Conservation (phyloP, 1,140 invertebrate genomes). For the Thaumetopoea pityocampa region DNA sequence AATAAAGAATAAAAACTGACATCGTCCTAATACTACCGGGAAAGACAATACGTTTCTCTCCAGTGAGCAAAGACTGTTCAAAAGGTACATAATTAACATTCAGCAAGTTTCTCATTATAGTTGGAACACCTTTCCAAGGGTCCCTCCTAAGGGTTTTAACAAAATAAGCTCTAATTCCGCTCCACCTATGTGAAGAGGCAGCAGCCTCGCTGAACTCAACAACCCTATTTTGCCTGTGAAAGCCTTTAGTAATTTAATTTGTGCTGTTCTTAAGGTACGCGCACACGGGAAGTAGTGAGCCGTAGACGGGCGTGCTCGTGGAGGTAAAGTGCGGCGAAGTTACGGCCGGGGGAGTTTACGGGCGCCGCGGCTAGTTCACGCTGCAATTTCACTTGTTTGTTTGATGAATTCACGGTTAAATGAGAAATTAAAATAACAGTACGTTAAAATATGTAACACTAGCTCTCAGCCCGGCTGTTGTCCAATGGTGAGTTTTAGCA, state of each 20-base stretch:
- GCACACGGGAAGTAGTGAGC: conserved; percentile 6
- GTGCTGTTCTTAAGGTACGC: conserved; percentile 9
- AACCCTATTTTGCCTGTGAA: conserved; percentile 19
- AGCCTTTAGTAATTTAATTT: conserved; percentile 32
- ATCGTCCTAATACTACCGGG: no score
- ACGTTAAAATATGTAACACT: no score
- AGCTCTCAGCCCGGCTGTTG: no score
- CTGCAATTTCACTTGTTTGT: no score
- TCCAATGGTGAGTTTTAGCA: no score
- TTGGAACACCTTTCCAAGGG: background rate
- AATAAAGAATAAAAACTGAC: no score
- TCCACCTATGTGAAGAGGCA: conserved; percentile 1
- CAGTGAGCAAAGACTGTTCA: no score
- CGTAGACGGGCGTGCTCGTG: background rate
- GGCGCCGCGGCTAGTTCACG: no score
- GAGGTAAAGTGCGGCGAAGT: conserved; percentile 1
- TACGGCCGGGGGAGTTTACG: background rate
- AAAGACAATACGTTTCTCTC: no score
- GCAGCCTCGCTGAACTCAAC: background rate
- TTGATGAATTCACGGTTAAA: no score
- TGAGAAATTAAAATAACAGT: no score
- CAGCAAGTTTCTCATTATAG: no score
- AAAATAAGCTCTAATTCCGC: background rate
- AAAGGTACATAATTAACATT: background rate
- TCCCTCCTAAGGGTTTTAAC: background rate